These are phyloP conservation scores for Drosophila conformis DNA, from an alignment of 2,888 invertebrate species.

Conservation along the genomic window DNA sequence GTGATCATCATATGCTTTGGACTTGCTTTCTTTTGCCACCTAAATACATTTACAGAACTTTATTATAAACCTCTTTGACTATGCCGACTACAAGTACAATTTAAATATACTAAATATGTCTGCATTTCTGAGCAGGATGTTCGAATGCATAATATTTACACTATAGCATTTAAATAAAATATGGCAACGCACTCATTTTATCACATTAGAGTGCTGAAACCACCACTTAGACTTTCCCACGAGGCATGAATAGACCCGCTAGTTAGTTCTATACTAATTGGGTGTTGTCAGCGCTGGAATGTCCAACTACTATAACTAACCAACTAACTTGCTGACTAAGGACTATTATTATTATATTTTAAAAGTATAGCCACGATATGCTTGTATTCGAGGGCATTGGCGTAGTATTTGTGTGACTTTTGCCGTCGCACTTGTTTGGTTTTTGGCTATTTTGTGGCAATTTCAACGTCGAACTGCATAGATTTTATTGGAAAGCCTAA, in stretches of 20 bases:
- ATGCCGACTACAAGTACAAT: slow-evolving; percentile 3
- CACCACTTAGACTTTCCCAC: slow-evolving; percentile 56
- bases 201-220: slow-evolving; percentile 21
- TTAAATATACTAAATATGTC: background rate
- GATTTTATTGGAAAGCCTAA: slow-evolving; percentile 50
- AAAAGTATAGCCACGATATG: background rate
- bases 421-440: slow-evolving; percentile 32
- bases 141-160: slow-evolving; percentile 1
- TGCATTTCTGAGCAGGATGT: background rate
- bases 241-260: slow-evolving; percentile 42
- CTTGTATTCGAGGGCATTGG: background rate
- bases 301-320: slow-evolving; percentile 1
- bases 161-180: background rate
- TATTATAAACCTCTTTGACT: background rate
- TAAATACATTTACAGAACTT: background rate
- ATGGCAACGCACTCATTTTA: slow-evolving; percentile 8
- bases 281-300: slow-evolving; percentile 27
- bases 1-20: background rate
- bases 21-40: too few relatives aligned
- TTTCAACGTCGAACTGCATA: slow-evolving; percentile 61
- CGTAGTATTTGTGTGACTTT: slow-evolving; percentile 1
- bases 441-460: slow-evolving; percentile 69
- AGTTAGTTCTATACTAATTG: slow-evolving; percentile 23
- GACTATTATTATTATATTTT: background rate
- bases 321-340: slow-evolving; percentile 1